A percentile compares a stretch with the other conserved stretches of the same genome.
These are phyloP conservation scores for Yponomeuta plumbellus DNA, from an alignment of 2,888 invertebrate genomes.

Conservation along the genomic window DNA sequence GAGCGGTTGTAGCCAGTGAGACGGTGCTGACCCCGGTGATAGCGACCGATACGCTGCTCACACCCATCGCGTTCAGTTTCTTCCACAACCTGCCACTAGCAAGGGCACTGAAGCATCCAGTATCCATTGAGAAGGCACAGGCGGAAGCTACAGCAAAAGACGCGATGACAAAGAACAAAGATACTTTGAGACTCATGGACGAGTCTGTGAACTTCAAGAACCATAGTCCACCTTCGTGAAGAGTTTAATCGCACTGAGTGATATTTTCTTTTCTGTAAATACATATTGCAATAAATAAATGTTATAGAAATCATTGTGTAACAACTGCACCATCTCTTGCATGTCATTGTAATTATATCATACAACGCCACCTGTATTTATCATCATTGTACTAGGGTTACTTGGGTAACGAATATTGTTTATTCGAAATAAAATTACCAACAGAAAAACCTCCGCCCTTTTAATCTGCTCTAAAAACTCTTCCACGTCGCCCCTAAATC, in stretches of 20 bases:
- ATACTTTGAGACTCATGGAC: neutral
- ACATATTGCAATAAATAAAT: no score
- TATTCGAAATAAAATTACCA: no score
- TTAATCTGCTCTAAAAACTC: no score
- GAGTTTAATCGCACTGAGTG: neutral
- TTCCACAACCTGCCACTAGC: conserved; percentile 56
- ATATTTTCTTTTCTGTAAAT: no score
- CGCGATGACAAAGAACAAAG: conserved; percentile 5
- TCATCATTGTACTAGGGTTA: no score
- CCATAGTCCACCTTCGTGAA: neutral
- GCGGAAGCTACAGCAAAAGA: conserved; percentile 28
- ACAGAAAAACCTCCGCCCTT: no score
- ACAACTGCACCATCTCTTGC: no score
- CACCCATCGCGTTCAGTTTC: conserved; percentile 53
- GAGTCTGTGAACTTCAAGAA: neutral
- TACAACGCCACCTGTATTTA: no score
- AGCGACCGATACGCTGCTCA: conserved; percentile 39
- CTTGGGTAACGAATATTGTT: no score
- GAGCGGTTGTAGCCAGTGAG: conserved; percentile 30
- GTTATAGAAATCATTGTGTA: no score
- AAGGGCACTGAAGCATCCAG: conserved; percentile 52
- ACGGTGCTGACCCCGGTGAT: conserved; percentile 38
- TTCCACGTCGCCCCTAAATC: no score
- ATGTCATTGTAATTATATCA: no score
- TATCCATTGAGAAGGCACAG: conserved; percentile 43